Base-by-base conservation (phyloP, 2,797 vertebrate species). In the Halcyon badia region DNA sequence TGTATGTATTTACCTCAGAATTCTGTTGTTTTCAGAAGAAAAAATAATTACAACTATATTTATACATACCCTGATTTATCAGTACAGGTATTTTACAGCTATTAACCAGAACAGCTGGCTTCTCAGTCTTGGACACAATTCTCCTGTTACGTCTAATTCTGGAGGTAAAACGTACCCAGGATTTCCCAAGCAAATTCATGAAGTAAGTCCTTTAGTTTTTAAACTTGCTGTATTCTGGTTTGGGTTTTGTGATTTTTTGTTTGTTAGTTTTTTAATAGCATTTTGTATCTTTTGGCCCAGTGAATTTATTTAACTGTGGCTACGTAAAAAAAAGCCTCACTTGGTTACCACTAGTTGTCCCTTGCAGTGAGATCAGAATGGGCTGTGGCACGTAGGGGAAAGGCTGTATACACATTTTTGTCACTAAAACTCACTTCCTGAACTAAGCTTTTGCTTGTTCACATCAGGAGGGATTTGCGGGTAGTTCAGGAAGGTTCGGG, bases 401-500 rank as follows among this genome's bases (percentile, higher is more conserved):
- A 37, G 35, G 56, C 65, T 33, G 31, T n/a, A 14, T 8, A 3
- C 33, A 1, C 10, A 3, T 26, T 51, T 51, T 21, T 71, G 9
- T 33, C 52, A 44, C 28, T 48, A 12, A 46, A 11, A 30, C 31
- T n/a, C 54, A 16, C n/a, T 30, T 33, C 19, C 30, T 37, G 19
- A 64, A 20, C 25, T 39, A 35, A 30, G 25, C 3, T 90, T 39
- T 48, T 17, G 31, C 65, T 35, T 51, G 11, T 57, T 66, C 17
- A 1, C 6, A 9, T n/a, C 19, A 21, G 41, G 61, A 60, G 14
- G 30, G 20, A 8, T 35, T 44, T 41, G 15, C 0, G 1, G 39
- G 42, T 35, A 22, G 33, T 4, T n/a, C 7, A 1, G 58, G 35
- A 22, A 26, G 52, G 30, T 56, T 44, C 5, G 4, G 52, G n/a